Conservation (phyloP, 2,797 vertebrate genomes). For the Momotus momota region DNA sequence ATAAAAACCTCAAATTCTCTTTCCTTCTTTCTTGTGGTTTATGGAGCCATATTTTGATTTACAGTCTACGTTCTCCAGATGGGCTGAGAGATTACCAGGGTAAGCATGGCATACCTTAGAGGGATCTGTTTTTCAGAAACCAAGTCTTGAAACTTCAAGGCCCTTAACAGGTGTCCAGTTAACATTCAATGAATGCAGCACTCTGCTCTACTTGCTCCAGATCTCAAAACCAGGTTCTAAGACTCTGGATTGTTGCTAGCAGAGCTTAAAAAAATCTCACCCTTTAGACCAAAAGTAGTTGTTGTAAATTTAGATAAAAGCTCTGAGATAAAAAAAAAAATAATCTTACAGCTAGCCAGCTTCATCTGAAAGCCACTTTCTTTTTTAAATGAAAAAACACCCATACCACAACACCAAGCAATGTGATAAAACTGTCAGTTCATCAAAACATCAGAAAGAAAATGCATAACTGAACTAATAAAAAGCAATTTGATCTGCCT, state of each 20-base stretch:
- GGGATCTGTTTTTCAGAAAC: not conserved
- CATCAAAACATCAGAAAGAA: slow-evolving; percentile 1
- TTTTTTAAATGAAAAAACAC: not conserved
- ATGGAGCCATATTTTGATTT: too few relatives aligned
- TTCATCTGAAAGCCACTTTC: not conserved
- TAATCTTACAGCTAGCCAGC: not conserved
- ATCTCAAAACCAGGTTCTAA: not conserved
- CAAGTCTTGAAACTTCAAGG: not conserved
- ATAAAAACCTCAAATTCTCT: not conserved
- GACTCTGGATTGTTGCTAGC: not conserved
- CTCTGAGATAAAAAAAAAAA: not conserved
- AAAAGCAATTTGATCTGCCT: not conserved
- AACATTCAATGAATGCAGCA: not conserved
- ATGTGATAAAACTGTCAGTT: not conserved
- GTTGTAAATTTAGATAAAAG: not conserved
- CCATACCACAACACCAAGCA: not conserved
- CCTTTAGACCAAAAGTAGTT: not conserved
- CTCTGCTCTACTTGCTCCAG: not conserved
- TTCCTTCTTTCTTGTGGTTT: not conserved
- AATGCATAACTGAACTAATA: not conserved
- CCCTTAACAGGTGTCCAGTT: not conserved
- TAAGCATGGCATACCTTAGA: not conserved
- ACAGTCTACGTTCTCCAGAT: not conserved
- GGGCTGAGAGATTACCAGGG: not conserved
- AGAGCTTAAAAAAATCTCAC: fast-evolving